Evolutionary conservation across 2,113 vertebrate genomes (phyloP).

Genomic region (Copsychus sechellarum): DNA sequence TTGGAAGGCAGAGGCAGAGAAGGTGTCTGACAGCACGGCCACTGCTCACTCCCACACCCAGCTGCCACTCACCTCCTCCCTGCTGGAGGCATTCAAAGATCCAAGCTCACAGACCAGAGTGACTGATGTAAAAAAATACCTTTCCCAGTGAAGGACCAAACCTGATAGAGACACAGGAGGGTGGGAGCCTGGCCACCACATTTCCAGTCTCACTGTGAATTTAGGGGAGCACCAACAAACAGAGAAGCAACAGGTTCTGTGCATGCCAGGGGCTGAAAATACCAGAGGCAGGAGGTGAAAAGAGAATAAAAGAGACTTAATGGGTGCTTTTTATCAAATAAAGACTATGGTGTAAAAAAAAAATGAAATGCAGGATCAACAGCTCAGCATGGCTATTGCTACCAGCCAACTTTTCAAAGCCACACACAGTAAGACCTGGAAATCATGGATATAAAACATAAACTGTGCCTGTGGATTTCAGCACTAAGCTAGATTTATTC

Average conservation of each 20-base stretch:
- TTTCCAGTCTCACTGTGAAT: background rate
- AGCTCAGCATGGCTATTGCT: background rate
- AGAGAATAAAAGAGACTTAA: background rate
- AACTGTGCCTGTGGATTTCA: background rate
- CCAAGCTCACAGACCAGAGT: background rate
- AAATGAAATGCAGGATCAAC: background rate
- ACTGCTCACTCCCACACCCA: fast-evolving
- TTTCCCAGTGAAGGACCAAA: background rate
- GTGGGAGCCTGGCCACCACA: fast-evolving
- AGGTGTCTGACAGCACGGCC: fast-evolving
- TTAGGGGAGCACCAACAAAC: background rate
- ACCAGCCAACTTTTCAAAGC: background rate
- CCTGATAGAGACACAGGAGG: fast-evolving
- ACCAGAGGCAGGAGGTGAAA: background rate
- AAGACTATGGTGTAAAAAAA: background rate
- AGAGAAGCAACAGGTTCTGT: background rate
- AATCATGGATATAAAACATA: background rate
- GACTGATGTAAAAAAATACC: background rate
- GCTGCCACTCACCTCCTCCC: fast-evolving
- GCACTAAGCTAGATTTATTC: background rate
- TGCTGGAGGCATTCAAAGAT: fast-evolving
- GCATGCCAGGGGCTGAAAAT: background rate
- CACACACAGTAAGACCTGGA: background rate
- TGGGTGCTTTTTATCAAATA: background rate
- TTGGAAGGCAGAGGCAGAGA: background rate